Evolutionary conservation across 2,888 invertebrate genomes (phyloP), one percentile per base, ranked within the genome.

Genomic region (Epinotia ramella): DNA sequence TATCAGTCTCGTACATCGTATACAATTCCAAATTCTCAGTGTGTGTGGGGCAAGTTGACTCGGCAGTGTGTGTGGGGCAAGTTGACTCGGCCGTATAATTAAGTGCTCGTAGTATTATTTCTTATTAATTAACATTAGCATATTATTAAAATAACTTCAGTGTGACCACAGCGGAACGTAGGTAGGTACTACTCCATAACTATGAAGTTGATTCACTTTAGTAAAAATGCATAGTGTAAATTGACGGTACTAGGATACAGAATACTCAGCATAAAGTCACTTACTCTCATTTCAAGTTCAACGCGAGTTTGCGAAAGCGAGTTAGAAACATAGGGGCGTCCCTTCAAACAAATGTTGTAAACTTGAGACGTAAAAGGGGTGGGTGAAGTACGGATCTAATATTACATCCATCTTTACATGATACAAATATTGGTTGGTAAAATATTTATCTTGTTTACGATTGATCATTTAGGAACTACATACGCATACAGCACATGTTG

Each of bases 61-160:
- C 64, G 49, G n/a, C n/a, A n/a, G n/a, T n/a, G n/a, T n/a, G n/a
- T n/a, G n/a, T n/a, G n/a, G n/a, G n/a, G n/a, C n/a, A n/a, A n/a
- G n/a, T n/a, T n/a, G n/a, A n/a, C n/a, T n/a, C n/a, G n/a, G 33
- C 56, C 62, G 18, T 40, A 20, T 75, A 75, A 75, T 75, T 75
- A 75, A 70, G 53, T 40, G 59, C 69, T 46, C 74, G 60, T 70
- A 65, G 59, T 75, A 70, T 75, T 75, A 70, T 57, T 75, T 70
- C 75, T 70, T 70, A 70, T 75, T 75, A 75, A 70, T 69, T 70
- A 75, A 75, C 75, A 70, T 75, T 75, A 75, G 70, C 75, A 75
- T 75, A 70, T 73, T 70, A 64, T 75, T 65, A 67, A 70, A 70
- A 70, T 64, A 70, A 49, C 33, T 64, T 64, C 33, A 53, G 56